phyloP scores from a whole-genome alignment of 2,888 invertebrate genomes.

The Junonia oenone region DNA sequence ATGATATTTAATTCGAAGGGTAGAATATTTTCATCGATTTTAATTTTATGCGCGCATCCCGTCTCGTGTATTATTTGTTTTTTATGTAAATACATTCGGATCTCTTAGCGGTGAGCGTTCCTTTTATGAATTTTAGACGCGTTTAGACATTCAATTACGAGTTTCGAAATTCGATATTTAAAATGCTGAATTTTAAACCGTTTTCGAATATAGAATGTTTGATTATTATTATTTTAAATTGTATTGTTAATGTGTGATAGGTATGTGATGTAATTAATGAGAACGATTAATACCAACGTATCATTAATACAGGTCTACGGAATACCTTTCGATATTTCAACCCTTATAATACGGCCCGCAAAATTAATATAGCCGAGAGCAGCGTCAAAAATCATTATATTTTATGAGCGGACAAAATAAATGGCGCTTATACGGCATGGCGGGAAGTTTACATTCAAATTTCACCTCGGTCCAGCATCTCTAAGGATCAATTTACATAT shows the following conservation, averaged over 20 bases:
- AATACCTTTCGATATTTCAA: constrained; percentile 60
- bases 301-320: constrained; percentile 27
- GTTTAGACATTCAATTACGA: constrained; percentile 55
- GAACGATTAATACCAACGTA: constrained; percentile 8
- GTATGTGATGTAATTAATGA: constrained; percentile 5
- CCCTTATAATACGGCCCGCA: constrained; percentile 50
- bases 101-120: constrained; percentile 67
- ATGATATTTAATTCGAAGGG: constrained; percentile 78
- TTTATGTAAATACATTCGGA: constrained; percentile 74
- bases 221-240: not conserved
- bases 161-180: constrained; percentile 31
- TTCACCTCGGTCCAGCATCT: constrained; percentile 72
- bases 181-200: not conserved
- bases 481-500: constrained; percentile 79
- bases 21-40: constrained; percentile 76
- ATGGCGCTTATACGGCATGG: constrained; percentile 70
- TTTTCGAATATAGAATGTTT: not conserved
- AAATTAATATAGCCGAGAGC: constrained; percentile 68
- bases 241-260: not conserved
- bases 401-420: constrained; percentile 75
- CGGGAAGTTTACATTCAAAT: constrained; percentile 78
- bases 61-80: constrained; percentile 75
- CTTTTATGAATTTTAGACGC: constrained; percentile 58
- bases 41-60: constrained; percentile 79
- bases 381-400: constrained; percentile 78